These are phyloP conservation scores for Apteryx owenii DNA, from an alignment of 2,113 vertebrate species.

Conservation along the genomic window DNA sequence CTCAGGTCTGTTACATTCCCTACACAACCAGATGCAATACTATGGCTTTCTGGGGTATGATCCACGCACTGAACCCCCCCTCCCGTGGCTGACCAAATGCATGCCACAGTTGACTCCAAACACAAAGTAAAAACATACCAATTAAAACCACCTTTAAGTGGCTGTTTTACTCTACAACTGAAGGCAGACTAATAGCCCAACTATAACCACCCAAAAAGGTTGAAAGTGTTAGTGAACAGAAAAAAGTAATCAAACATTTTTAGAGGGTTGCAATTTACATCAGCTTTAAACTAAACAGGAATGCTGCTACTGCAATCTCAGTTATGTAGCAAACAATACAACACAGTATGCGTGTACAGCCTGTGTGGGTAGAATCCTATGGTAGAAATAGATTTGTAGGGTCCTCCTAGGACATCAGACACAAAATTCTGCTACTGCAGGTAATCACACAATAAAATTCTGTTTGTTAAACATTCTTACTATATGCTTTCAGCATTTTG, in stretches of 20 bases:
- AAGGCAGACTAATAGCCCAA: neutral
- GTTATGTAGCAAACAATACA: neutral
- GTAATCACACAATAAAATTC: neutral
- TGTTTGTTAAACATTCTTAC: neutral
- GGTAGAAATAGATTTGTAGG: neutral
- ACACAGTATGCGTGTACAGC: neutral
- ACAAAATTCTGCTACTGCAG: neutral
- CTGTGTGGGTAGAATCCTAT: neutral
- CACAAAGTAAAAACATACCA: neutral
- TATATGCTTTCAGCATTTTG: neutral
- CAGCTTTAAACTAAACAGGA: neutral
- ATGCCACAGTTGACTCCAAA: neutral
- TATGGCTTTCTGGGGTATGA: neutral
- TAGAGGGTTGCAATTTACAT: neutral
- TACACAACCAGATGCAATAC: neutral
- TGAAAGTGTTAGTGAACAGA: neutral
- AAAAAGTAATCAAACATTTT: neutral
- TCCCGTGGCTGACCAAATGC: neutral
- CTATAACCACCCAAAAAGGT: rapidly evolving
- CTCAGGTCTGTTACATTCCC: neutral
- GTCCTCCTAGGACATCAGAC: neutral
- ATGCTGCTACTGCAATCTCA: neutral
- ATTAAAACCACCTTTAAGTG: neutral
- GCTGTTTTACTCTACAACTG: neutral
- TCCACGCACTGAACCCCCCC: neutral